Evolutionary conservation across 92 coral and sea anemone species (phyloP).

Genomic region (Phymanthus crucifer): DNA sequence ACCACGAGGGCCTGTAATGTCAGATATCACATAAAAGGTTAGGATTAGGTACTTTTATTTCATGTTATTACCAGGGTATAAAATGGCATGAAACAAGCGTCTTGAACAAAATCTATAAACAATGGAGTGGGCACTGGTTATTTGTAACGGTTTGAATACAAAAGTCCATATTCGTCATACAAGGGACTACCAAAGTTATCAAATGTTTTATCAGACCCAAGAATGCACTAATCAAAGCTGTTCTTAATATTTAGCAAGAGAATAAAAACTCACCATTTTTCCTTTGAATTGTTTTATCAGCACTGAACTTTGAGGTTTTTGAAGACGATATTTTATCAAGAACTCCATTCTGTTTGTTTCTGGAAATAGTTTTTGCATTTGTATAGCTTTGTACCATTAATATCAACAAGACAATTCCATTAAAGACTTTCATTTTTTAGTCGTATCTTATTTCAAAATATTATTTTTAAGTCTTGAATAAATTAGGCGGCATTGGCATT

Average conservation of each 20-base stretch:
- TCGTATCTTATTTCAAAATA: not conserved
- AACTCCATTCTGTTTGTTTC: not conserved
- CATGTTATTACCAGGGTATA: too few relatives aligned
- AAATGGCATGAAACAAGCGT: not conserved
- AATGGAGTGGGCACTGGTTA: too few relatives aligned
- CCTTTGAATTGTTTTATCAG: not conserved
- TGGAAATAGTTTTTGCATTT: not conserved
- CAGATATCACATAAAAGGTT: not conserved
- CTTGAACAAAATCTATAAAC: not conserved
- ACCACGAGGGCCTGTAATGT: not conserved
- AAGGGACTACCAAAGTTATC: too few relatives aligned
- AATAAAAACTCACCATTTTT: not conserved
- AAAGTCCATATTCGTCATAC: too few relatives aligned
- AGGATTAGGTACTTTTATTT: not conserved
- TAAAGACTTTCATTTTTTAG: not conserved
- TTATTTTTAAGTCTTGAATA: not conserved
- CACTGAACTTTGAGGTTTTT: not conserved
- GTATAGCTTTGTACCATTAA: not conserved
- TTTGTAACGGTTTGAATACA: too few relatives aligned
- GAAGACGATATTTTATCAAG: not conserved
- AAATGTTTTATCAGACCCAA: too few relatives aligned
- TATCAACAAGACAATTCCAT: not conserved
- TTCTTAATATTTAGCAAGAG: not conserved
- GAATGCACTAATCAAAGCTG: too few relatives aligned
- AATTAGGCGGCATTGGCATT: not conserved